Evolutionary conservation across 2,113 vertebrate genomes (phyloP), one percentile per base, ranked within the genome.

Genomic region (Calonectris borealis): DNA sequence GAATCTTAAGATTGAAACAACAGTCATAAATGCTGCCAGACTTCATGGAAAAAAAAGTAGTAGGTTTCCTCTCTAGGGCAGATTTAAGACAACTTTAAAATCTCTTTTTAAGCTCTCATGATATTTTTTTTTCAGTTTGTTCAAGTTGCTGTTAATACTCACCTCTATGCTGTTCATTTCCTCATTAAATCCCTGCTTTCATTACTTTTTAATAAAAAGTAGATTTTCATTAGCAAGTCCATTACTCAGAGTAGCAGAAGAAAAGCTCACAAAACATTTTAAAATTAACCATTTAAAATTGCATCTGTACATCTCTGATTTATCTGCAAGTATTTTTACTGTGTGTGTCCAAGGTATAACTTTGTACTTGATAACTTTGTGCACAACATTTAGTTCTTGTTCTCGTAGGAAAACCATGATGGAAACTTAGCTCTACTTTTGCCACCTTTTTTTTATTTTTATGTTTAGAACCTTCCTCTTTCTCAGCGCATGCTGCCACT

Each of bases 401-500:
- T 77, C 31, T 62, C 13, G 44, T 40, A 34, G 31, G 42, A 79
- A 71, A 66, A 78, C 7, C 3, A 6, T 4, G 5, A 32, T 18
- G 18, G 51, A 66, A 76, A 46, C 1, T 51, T 80, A 66, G 8
- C 20, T 72, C 13, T 79, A 51, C 12, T 64, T 89, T 62, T 40
- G 11, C 11, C 36, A 24, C 15, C 11, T 57, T 46, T 68, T 4
- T 21, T 52, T 86, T 68, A 3, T 66, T 85, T 75, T 78, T n/a
- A 49, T 34, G 4, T 80, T 80, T 65, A 75, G 14, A 87, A 31
- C 2, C 4, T 54, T 87, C 25, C 4, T 44, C 8, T 87, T 82
- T 38, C 6, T 1, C 46, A 83, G 14, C 1, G 3, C 3, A 12
- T n/a, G n/a, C 22, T 7, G 1, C 11, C 16, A 32, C n/a, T 93